Evolutionary conservation across 2,888 invertebrate species (phyloP).

Genomic region (Tipula lateralis): DNA sequence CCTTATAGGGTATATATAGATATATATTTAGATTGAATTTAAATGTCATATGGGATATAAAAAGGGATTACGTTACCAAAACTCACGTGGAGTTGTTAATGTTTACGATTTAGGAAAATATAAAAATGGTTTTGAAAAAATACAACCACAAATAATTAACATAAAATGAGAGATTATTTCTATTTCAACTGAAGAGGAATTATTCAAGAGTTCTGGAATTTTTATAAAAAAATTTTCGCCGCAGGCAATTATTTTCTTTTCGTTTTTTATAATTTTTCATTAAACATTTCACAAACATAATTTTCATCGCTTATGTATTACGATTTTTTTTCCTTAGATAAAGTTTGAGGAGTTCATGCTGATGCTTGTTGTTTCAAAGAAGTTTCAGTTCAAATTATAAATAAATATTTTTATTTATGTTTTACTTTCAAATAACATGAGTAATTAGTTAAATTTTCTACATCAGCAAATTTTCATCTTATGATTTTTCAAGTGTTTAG

Average conservation of each 20-base stretch:
- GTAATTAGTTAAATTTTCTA: slow-evolving; percentile 28
- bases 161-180: neutral
- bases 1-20: neutral
- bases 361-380: slow-evolving; percentile 12
- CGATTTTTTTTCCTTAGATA: neutral
- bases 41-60: neutral
- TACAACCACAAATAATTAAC: neutral
- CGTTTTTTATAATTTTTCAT: neutral
- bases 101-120: neutral
- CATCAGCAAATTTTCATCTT: slow-evolving; percentile 28
- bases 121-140: neutral
- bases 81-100: neutral
- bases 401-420: neutral
- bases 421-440: slow-evolving; percentile 5
- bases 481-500: slow-evolving; percentile 30
- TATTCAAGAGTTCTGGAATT: neutral
- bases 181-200: neutral
- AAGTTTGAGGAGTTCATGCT: slow-evolving; percentile 1
- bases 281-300: slow-evolving; percentile 28
- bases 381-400: neutral
- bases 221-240: slow-evolving; percentile 21
- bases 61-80: neutral
- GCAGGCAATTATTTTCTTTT: slow-evolving; percentile 27
- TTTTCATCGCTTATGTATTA: slow-evolving; percentile 4
- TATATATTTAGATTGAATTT: neutral